Conservation (phyloP, 2,113 vertebrate genomes). For the Bujurquina vittata region DNA sequence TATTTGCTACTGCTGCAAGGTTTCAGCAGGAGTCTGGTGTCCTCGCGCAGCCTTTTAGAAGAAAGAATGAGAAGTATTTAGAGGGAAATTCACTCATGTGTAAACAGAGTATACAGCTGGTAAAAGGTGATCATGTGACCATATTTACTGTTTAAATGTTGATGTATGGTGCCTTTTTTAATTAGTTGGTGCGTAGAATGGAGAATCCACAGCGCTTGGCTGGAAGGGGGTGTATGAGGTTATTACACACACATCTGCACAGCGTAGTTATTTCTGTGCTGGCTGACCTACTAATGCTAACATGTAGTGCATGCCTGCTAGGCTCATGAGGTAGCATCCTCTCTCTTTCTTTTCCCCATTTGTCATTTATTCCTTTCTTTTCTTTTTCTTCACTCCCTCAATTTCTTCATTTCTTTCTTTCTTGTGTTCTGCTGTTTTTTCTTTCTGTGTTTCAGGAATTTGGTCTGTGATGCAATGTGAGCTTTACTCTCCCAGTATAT, state of each 20-base stretch:
- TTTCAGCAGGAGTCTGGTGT: conserved; percentile 2
- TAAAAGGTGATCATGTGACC: conserved; percentile 44
- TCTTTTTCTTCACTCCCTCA: neutral
- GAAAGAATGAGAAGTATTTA: neutral
- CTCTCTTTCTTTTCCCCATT: neutral
- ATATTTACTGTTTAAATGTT: conserved; percentile 34
- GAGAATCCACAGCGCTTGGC: conserved; percentile 33
- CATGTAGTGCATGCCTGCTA: conserved; percentile 74
- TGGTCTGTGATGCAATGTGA: neutral
- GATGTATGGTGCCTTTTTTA: conserved; percentile 33
- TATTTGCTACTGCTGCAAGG: neutral
- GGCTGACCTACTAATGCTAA: conserved; percentile 79
- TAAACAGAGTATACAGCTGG: conserved; percentile 49
- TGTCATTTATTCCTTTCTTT: conserved; percentile 5
- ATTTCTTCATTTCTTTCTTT: neutral
- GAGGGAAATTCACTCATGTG: conserved; percentile 46
- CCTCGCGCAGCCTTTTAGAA: neutral
- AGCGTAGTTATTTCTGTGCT: conserved; percentile 74
- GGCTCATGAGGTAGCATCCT: conserved; percentile 73
- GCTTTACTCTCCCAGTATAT: conserved; percentile 8
- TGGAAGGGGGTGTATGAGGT: conserved; percentile 40
- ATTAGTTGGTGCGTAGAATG: conserved; percentile 38
- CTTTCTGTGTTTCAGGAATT: neutral
- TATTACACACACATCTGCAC: conserved; percentile 50
- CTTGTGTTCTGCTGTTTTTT: neutral